Conservation (phyloP, 2,113 vertebrate genomes). For the Colius striatus region DNA sequence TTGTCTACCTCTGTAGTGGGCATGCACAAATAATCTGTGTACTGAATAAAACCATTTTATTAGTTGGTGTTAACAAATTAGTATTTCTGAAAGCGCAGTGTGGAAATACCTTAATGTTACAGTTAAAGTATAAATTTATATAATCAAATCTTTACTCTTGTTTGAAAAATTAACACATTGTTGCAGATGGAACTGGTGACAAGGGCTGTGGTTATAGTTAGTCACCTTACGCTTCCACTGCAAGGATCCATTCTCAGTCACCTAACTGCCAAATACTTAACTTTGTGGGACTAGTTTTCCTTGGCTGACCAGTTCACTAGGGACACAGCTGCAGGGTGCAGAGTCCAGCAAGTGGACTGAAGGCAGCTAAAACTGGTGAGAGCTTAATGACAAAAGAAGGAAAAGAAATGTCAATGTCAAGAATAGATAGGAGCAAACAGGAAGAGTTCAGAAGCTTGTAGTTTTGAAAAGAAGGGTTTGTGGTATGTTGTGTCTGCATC, state of each 20-base stretch:
- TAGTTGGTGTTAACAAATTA: neutral
- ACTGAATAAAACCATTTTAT: neutral
- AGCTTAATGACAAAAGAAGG: neutral
- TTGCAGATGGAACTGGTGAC: too few species aligned
- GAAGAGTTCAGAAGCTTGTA: neutral
- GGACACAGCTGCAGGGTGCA: neutral
- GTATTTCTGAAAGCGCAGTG: neutral
- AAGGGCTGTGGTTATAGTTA: neutral
- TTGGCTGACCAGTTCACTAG: neutral
- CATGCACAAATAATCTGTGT: neutral
- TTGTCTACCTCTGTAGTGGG: neutral
- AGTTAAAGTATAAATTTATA: neutral
- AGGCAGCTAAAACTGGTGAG: neutral
- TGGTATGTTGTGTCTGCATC: neutral
- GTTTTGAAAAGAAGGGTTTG: neutral
- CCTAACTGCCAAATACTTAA: neutral
- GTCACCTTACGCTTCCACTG: neutral
- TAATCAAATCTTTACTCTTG: neutral
- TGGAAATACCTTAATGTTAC: neutral
- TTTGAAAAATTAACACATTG: too few species aligned
- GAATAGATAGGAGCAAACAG: neutral
- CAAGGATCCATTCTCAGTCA: neutral
- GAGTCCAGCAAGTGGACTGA: neutral
- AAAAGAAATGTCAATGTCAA: neutral
- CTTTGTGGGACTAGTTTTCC: neutral